Conservation (phyloP, 2,888 invertebrate species). For the Opisthograptis luteolata region DNA sequence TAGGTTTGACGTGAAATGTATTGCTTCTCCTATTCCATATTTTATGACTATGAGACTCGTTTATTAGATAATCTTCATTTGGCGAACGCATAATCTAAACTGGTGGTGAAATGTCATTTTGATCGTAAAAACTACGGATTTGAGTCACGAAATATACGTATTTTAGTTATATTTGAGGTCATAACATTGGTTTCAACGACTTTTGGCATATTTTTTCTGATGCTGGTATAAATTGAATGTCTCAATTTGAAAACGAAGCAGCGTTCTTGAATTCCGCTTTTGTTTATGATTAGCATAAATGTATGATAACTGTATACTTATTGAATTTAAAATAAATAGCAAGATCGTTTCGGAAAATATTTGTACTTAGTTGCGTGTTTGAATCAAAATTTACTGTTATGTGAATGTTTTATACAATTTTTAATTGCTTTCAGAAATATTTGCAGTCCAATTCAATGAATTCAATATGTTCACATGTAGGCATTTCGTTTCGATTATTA, state of each 20-base stretch:
- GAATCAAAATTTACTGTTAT: no score
- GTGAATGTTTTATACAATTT: no score
- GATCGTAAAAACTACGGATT: conserved; percentile 29
- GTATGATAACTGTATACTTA: neutral
- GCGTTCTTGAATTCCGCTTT: neutral
- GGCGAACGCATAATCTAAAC: conserved; percentile 14
- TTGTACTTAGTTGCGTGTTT: no score
- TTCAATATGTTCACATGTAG: no score
- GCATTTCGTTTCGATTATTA: no score
- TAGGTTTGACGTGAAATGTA: conserved; percentile 17
- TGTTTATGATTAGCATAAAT: no score
- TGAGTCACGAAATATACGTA: conserved; percentile 10
- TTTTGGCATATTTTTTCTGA: conserved; percentile 20
- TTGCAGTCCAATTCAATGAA: no score
- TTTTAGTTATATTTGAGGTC: conserved; percentile 12
- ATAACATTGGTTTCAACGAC: conserved; percentile 33
- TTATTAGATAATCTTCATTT: conserved; percentile 17
- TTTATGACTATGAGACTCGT: conserved; percentile 17
- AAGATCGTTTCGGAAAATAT: no score
- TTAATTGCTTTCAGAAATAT: no score
- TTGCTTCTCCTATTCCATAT: conserved; percentile 18
- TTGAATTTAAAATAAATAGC: no score
- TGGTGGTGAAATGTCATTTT: conserved; percentile 30
- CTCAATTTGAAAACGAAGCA: conserved; percentile 35
- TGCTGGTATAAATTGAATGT: conserved; percentile 28